These are phyloP conservation scores for Trichosurus vulpecula DNA, from an alignment of 2,797 vertebrate genomes.

Conservation along the genomic window DNA sequence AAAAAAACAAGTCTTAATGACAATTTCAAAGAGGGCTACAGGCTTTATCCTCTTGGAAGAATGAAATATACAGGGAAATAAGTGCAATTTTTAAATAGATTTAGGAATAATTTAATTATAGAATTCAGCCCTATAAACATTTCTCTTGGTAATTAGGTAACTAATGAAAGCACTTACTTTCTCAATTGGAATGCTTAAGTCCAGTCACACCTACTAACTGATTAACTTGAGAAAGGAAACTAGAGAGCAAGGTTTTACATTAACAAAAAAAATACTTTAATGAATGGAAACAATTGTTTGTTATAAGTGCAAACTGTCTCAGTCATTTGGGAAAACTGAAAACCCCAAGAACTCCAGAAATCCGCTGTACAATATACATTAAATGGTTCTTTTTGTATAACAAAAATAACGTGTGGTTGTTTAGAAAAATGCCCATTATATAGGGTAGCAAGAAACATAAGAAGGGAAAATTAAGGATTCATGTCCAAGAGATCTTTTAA, in stretches of 20 bases:
- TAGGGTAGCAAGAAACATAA: not conserved
- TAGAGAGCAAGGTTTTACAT: not conserved
- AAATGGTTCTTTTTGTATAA: not conserved
- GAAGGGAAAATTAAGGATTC: slow-evolving; percentile 5
- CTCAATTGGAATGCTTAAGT: not conserved
- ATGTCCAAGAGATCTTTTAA: not conserved
- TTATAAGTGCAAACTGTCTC: not conserved
- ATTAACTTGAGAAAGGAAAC: not conserved
- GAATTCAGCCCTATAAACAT: not conserved
- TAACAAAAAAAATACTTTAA: slow-evolving; percentile 31
- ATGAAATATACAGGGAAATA: not conserved
- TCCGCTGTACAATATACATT: not conserved
- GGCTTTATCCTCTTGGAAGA: not conserved
- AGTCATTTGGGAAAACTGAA: slow-evolving; percentile 1
- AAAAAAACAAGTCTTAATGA: not conserved
- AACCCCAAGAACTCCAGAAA: not conserved
- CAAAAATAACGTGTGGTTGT: not conserved
- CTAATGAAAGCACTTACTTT: not conserved
- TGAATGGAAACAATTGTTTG: slow-evolving; percentile 33
- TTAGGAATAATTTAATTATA: not conserved
- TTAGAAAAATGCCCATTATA: not conserved
- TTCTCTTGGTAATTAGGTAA: not conserved
- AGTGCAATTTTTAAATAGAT: not conserved
- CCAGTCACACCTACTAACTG: not conserved
- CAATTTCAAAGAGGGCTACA: not conserved